A percentile compares a stretch with the other conserved stretches of the same genome.
Conservation (phyloP, 2,113 vertebrate species). For the Pelusios castaneus region DNA sequence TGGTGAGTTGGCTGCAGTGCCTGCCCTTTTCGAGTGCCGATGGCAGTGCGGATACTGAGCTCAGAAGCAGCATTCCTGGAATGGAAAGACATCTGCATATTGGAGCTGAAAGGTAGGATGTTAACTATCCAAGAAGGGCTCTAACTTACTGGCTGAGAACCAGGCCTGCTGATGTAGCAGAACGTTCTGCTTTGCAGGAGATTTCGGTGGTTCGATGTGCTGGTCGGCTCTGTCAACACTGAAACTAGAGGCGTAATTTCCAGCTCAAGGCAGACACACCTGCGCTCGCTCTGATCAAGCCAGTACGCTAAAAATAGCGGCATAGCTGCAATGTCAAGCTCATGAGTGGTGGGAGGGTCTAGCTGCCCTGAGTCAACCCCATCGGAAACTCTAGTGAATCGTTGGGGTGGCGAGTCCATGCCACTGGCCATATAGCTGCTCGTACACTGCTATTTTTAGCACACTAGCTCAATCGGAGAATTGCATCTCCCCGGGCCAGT, state of each 20-base stretch:
- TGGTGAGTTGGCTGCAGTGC: neutral
- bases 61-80: neutral
- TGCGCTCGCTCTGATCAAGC: neutral
- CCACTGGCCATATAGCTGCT: neutral
- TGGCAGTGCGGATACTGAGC: neutral
- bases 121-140: neutral
- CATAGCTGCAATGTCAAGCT: neutral
- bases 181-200: neutral
- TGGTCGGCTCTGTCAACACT: neutral
- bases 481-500: neutral
- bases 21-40: neutral
- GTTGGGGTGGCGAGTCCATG: neutral
- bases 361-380: neutral
- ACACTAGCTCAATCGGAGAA: neutral
- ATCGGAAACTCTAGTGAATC: neutral
- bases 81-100: neutral
- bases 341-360: neutral
- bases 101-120: neutral
- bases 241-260: neutral
- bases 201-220: neutral
- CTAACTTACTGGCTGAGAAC: neutral
- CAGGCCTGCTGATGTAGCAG: neutral
- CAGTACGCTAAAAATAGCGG: neutral
- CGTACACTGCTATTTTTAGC: neutral
- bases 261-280: neutral